Evolutionary conservation across 37 sponge, comb jelly and placozoan genomes (phyloP), one percentile per base, ranked within the genome.

Genomic region (Geodia barretti): DNA sequence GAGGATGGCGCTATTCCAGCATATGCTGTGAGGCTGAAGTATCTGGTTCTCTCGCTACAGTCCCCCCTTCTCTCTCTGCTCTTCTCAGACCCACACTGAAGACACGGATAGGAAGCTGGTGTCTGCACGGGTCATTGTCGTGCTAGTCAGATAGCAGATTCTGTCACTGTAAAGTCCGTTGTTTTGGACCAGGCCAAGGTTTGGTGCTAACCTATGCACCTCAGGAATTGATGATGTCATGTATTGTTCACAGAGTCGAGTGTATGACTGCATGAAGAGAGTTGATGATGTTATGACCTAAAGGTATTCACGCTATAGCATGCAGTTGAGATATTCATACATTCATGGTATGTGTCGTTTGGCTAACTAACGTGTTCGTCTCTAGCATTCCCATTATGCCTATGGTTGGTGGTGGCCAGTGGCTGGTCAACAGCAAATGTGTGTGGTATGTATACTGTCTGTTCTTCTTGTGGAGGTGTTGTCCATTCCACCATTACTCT

Each of bases 221-320:
- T n/a, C n/a, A 17, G 54, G 54, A 17, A 47, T 7, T 47, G 54
- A 47, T 47, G 54, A 17, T 47, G 54, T 17, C 14, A 17, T 47
- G 54, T 47, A 14, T 14, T 47, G 54, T 67, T 29, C 61, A 4
- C 82, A 96, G 95, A 72, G 90, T 28, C 86, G 88, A 30, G 95
- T 97, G 3, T 91, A 90, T 66, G 76, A 76, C 20, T 80, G 89
- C 47, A 91, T 94, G 92, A 88, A 86, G 79, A 73, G 95, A 64
- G 97, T 97, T 41, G 97, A 97, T 83, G 97, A 97, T 81, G 92
- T 97, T 60, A 87, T 94, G 33, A 90, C 47, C 75, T 93, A 1
- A 85, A 85, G 86, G 91, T 88, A 81, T 60, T n/a, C n/a, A n/a
- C n/a, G n/a, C n/a, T n/a, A n/a, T n/a, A n/a, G n/a, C n/a, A n/a